phyloP scores from a whole-genome alignment of 2,888 invertebrate genomes.

The Trachelus troglodyta region DNA sequence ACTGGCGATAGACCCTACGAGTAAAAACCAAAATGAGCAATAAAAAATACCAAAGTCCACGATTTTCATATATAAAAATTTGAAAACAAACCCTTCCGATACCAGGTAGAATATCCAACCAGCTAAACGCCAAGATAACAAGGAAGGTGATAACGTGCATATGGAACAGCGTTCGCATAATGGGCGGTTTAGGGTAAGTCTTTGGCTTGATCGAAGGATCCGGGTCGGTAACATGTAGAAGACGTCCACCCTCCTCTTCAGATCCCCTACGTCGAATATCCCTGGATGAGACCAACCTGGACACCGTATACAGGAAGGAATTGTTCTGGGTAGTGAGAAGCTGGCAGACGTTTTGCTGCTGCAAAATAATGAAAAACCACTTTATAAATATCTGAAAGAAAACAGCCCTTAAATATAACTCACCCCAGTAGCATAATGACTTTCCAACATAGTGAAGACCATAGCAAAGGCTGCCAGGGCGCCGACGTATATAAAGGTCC shows the following conservation, averaged over 20 bases:
- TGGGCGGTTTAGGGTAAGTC: conserved; percentile 55
- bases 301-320: conserved; percentile 68
- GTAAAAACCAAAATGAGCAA: neutral
- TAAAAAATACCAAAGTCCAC: neutral
- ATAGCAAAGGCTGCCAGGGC: conserved; percentile 70
- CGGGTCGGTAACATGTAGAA: conserved; percentile 60
- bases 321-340: conserved; percentile 55
- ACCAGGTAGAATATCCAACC: conserved; percentile 69
- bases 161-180: conserved; percentile 60
- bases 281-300: conserved; percentile 68
- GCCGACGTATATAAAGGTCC: conserved; percentile 70
- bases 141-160: conserved; percentile 67
- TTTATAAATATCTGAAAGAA: conserved; percentile 34
- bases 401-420: conserved; percentile 41
- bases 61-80: neutral
- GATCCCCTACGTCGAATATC: conserved; percentile 56
- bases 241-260: conserved; percentile 56
- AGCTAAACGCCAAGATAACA: conserved; percentile 65
- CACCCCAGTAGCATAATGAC: conserved; percentile 58
- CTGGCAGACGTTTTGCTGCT: conserved; percentile 55
- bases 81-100: conserved; percentile 66
- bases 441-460: conserved; percentile 68
- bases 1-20: conserved; percentile 51
- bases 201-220: conserved; percentile 58
- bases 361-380: conserved; percentile 27